Base-by-base conservation (phyloP, 2,113 vertebrate species). In the Sylvia atricapilla region DNA sequence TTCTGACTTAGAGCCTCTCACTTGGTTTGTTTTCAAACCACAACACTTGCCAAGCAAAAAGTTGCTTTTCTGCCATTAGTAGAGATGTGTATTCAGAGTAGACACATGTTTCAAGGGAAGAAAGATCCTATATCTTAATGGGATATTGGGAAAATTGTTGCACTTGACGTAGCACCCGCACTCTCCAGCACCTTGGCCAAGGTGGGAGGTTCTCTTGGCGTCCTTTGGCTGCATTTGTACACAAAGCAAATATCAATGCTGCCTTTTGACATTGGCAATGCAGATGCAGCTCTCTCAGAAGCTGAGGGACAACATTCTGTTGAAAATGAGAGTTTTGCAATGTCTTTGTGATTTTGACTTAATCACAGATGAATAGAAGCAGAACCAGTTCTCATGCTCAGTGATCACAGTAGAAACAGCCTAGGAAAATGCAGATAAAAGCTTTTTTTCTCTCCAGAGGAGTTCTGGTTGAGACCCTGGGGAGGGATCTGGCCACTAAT, bases 151-250 rank as follows among this genome's bases (percentile, higher is more conserved):
- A 59, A 95, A 82, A 43, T 30, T 19, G 13, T 62, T 91, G 20
- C 23, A 60, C 16, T 5, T 78, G 64, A 37, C 1, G 7, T 7
- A 59, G 35, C 11, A 55, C 5, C 4, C 1, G 0, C 6, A 1
- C 11, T 53, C 22, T 70, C 33, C 68, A 76, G 41, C 31, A 43
- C 41, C 22, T n/a, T 58, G 46, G 28, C 17, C 75, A 76, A 79
- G 11, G 44, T 5, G 15, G 23, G 46, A 41, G 49, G 47, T 52
- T 44, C 46, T 76, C 33, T 49, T 41, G 35, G 14, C 63, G 52
- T 72, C 30, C 31, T 88, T 85, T 66, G 44, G 22, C 28, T 75
- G 37, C 35, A 10, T 68, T 68, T 59, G 14, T n/a, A 59, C 44
- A 89, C 62, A 84, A 79, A 66, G 18, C 3, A 83, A 69, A 44